phyloP scores from a whole-genome alignment of 2,113 vertebrate genomes.

The Cinclus cinclus region DNA sequence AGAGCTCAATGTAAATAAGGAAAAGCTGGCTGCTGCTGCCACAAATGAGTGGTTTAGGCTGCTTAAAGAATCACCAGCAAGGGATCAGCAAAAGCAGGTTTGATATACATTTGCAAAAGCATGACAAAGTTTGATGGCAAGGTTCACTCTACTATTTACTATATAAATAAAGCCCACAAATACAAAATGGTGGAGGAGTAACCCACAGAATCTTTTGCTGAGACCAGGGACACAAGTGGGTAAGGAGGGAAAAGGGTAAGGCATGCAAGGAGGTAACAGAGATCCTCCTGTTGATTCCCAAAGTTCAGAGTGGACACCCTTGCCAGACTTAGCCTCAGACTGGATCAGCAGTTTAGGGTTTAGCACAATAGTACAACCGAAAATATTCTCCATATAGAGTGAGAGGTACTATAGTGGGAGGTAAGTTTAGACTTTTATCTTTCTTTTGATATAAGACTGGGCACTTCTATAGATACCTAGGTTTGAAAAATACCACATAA shows the following conservation, averaged over 20 bases:
- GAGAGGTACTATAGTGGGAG: background rate
- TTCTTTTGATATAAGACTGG: background rate
- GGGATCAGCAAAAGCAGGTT: background rate
- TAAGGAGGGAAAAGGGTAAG: background rate
- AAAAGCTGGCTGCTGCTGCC: background rate
- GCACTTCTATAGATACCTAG: background rate
- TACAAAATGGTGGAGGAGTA: background rate
- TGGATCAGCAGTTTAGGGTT: background rate
- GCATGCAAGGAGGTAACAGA: background rate
- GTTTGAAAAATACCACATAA: background rate
- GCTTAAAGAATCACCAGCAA: background rate
- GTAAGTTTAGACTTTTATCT: background rate
- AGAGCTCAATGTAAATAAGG: background rate
- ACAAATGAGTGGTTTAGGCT: background rate
- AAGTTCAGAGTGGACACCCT: background rate
- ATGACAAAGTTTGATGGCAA: background rate
- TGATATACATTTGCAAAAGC: background rate
- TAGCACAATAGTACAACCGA: background rate
- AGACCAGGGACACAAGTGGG: background rate
- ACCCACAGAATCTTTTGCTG: background rate
- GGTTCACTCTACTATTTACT: background rate
- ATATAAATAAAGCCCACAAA: background rate
- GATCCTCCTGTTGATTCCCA: background rate
- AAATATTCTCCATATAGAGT: background rate
- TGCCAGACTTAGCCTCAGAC: background rate